Percentiles rank a stretch among this genome's conserved stretches.
Conservation (phyloP, 1,140 invertebrate species). For the Halotydeus destructor region DNA sequence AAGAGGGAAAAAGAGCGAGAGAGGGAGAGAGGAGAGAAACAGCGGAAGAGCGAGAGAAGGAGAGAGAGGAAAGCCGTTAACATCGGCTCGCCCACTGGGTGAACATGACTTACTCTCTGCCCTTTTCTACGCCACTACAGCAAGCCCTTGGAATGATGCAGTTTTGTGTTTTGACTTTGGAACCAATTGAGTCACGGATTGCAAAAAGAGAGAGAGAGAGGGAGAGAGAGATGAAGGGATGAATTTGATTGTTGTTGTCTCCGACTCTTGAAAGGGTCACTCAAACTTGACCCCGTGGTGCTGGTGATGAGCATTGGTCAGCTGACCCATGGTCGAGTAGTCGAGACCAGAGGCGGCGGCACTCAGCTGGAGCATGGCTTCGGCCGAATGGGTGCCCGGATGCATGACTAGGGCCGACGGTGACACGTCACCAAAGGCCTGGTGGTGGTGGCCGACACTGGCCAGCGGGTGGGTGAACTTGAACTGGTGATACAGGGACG, state of each 20-base stretch:
- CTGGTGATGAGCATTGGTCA: not conserved
- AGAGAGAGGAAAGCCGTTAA: too few species aligned
- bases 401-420: constrained; percentile 15
- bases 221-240: not conserved
- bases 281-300: not conserved
- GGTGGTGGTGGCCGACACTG: not conserved
- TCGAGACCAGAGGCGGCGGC: not conserved
- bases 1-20: too few species aligned
- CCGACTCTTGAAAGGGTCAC: not conserved
- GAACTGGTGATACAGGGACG: constrained; percentile 1
- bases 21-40: too few species aligned
- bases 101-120: too few species aligned
- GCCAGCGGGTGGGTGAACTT: constrained; percentile 4
- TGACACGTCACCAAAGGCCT: constrained; percentile 11
- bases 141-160: too few species aligned
- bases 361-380: not conserved
- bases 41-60: too few species aligned
- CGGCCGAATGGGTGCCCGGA: not conserved
- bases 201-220: not conserved
- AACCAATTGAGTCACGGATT: not conserved
- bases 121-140: too few species aligned
- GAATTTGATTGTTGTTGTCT: not conserved
- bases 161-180: not conserved
- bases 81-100: too few species aligned
- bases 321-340: not conserved